These are phyloP conservation scores for Zelostemma sp. DNA, from an alignment of 1,140 invertebrate genomes.

Conservation along the genomic window DNA sequence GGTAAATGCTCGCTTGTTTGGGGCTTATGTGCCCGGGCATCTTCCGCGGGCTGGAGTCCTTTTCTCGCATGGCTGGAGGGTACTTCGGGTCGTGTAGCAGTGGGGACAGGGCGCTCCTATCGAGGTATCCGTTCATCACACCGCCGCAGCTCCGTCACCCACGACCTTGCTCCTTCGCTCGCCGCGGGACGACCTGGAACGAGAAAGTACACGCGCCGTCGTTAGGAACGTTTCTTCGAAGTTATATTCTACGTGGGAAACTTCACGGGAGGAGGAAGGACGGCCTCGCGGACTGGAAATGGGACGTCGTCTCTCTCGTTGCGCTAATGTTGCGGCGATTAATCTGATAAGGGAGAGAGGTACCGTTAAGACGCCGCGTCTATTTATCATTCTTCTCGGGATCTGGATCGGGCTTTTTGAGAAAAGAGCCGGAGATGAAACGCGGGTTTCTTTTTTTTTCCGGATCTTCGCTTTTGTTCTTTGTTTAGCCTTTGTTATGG, in stretches of 20 bases:
- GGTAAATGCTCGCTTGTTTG: conserved; percentile 80
- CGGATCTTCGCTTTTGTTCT: no score
- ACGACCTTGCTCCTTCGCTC: conserved; percentile 38
- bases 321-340: conserved; percentile 24
- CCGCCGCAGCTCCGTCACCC: conserved; percentile 59
- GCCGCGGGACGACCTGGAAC: conserved; percentile 40
- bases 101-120: conserved; percentile 63
- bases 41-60: conserved; percentile 83
- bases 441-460: no score
- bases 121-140: conserved; percentile 69
- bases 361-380: conserved; percentile 6
- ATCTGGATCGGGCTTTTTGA: no score
- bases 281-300: no score
- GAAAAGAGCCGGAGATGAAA: no score
- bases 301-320: conserved; percentile 29
- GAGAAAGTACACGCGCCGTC: conserved; percentile 1
- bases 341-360: conserved; percentile 27
- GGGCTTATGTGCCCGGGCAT: conserved; percentile 79
- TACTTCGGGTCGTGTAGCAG: conserved; percentile 63
- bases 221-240: no score
- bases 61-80: conserved; percentile 79
- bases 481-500: no score
- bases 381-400: conserved; percentile 18
- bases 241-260: no score
- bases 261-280: no score